Base-by-base conservation (phyloP, 2,113 vertebrate species). In the Rattus rattus region DNA sequence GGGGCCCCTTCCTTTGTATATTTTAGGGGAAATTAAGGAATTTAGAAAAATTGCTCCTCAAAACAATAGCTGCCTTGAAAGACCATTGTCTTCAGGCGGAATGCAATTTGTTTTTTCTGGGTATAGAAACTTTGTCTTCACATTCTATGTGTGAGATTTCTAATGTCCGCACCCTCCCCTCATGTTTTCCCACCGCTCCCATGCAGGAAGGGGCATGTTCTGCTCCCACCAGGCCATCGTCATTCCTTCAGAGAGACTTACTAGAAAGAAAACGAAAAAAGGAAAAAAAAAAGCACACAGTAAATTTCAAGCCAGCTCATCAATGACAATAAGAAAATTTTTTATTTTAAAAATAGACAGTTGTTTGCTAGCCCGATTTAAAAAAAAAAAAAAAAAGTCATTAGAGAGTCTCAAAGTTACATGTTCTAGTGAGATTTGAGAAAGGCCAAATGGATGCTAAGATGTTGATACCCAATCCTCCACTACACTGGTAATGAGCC, bases 1-100 rank as follows among this genome's bases (percentile, higher is more conserved):
- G 84, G 91, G 59, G 36, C 11, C 47, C 88, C 83, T 96, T 90
- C 95, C 85, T 94, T 65, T 94, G 90, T 92, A 73, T 88, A 96
- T 97, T 97, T 97, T 90, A 96, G 69, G 96, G 96, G 92, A 95
- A 97, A 98, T 87, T 73, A 93, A 96, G 86, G 93, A 96, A 97
- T 97, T 92, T 94, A 76, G 59, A 94, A 97, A 89, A 97, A 97
- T 76, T 39, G 43, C 76, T 81, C 88, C 92, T 92, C 33, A 73
- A 88, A 96, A 97, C 94, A 98, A 96, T 95, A 87, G 88, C 88
- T 90, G 88, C 24, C 70, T 89, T 85, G 28, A 14, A 43, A 89
- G 88, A 65, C 77, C 77, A 89, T 95, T 94, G 90, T 95, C 65
- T 97, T 91, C 88, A 3, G 1, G 75, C 70, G 91, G 73, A 92